Evolutionary conservation across 53 echinoderm and acorn worm species (phyloP).

Genomic region (Henricia sp.): DNA sequence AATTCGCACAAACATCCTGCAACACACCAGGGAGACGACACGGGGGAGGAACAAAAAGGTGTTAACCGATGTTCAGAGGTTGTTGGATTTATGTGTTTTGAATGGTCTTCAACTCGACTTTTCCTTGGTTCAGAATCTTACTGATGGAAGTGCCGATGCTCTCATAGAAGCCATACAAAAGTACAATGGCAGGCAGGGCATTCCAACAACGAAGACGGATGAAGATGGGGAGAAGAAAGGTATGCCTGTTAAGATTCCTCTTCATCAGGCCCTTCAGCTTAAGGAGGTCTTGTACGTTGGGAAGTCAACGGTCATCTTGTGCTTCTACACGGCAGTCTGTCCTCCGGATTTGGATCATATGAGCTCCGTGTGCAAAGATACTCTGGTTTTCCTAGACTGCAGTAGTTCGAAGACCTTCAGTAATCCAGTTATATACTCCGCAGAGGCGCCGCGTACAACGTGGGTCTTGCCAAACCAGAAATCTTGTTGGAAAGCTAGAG

Average conservation of each 20-base stretch:
- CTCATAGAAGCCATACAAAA: not conserved
- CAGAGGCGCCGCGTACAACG: not conserved
- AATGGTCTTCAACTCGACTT: not conserved
- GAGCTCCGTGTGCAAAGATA: not conserved
- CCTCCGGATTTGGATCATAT: not conserved
- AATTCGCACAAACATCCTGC: not conserved
- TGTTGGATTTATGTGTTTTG: not conserved
- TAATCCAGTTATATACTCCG: constrained; percentile 19
- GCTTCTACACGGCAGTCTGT: not conserved
- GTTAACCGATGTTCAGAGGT: not conserved
- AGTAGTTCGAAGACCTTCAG: constrained; percentile 8
- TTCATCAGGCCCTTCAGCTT: constrained; percentile 1
- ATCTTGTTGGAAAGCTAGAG: constrained; percentile 5
- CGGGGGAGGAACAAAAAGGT: not conserved
- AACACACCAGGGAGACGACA: not conserved
- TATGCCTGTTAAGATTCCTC: not conserved
- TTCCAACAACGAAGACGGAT: not conserved
- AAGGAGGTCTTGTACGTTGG: constrained; percentile 7
- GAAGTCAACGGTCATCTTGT: constrained; percentile 12
- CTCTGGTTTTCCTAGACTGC: constrained; percentile 23
- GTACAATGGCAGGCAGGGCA: not conserved
- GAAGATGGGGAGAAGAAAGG: constrained; percentile 8
- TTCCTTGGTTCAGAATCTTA: not conserved
- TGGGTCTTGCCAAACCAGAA: constrained; percentile 6
- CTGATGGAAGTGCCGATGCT: not conserved